Evolutionary conservation across 2,888 invertebrate species (phyloP), one percentile per base, ranked within the genome.

Genomic region (Volucella inanis): DNA sequence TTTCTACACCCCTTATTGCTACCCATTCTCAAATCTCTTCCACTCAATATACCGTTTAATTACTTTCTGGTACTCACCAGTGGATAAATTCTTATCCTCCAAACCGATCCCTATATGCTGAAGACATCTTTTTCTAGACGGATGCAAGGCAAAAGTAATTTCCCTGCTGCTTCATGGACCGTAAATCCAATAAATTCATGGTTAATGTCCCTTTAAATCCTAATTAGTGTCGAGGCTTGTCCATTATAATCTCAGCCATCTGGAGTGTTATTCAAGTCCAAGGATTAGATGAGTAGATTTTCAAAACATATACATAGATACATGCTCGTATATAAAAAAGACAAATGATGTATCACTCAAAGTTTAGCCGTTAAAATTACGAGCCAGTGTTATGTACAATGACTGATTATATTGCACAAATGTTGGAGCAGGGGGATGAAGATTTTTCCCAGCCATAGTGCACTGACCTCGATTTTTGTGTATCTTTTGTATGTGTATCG

Each of bases 151-250:
- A 59, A 67, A 77, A 82, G 65, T 54, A 77, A 77, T 82, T 71
- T 77, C 59, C 76, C 39, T 54, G 77, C 67, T 67, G 22, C 72
- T 83, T 83, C 72, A 74, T 83, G 78, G 62, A 64, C 57, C 78
- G 67, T 68, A 57, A 78, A 52, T 62, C 50, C 61, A 67, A 78
- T 72, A 78, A 77, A 82, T 82, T 72, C 55, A 47, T 49, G 67
- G 8, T 61, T 74, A 78, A 78, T 74, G 78, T 78, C 45, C 67
- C 78, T 72, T 71, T 49, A 83, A 83, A 83, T 83, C 78, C 68
- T 68, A 78, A 83, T 83, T 83, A 83, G 78, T 67, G 72, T 78
- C 67, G 61, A 31, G 31, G 55, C 41, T 18, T 61, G 78, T 83
- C 78, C 78, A 83, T 78, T 78, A 45, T 78, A 83, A 83, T 83